Base-by-base conservation (phyloP, 2,797 vertebrate genomes). In the Melanotaenia pygmaea region DNA sequence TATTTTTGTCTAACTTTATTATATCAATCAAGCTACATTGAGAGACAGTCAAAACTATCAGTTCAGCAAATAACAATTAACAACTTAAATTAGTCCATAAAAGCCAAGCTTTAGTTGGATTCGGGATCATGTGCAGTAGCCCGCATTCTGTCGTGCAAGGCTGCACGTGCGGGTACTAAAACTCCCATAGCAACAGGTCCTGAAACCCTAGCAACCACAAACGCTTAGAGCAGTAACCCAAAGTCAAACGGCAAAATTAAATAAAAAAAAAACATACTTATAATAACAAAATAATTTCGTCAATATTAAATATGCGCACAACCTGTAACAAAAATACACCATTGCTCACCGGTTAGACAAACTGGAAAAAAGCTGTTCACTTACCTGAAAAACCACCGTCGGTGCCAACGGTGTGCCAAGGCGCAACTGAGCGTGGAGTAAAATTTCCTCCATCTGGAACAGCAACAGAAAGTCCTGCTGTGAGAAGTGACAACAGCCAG, bases 361-460 rank as follows among this genome's bases (percentile, higher is more conserved):
- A 63, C 32, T n/a, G 64, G 7, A 59, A 80, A 11, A 70, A 32
- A 43, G 2, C 66, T 1, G 6, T n/a, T 47, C 5, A 70, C 85
- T 84, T 66, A 94, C 93, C 83, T 77, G 85, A 1, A 64, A 57
- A 80, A 85, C 63, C 67, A 57, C 64, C 77, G 75, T 71, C 24
- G 74, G 64, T 32, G 30, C 53, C 74, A 51, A 66, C 67, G 64
- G 58, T 9, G 54, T 24, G 34, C 2, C 64, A 63, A 47, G 80
- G 43, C 51, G 70, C 71, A 67, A 45, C 65, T 59, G 71, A 50
- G 45, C n/a, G 64, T 3, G 10, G 30, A 32, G 26, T 40, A 43
- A 38, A n/a, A 40, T 9, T 28, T 40, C 65, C 70, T 81, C 81
- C 86, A 82, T 84, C 45, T 20, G 40, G 61, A 4, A 7, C 3